Percentiles rank a stretch among this genome's conserved stretches.
phyloP scores from a whole-genome alignment of 1,140 invertebrate genomes.

The Caenorhabditis latens region DNA sequence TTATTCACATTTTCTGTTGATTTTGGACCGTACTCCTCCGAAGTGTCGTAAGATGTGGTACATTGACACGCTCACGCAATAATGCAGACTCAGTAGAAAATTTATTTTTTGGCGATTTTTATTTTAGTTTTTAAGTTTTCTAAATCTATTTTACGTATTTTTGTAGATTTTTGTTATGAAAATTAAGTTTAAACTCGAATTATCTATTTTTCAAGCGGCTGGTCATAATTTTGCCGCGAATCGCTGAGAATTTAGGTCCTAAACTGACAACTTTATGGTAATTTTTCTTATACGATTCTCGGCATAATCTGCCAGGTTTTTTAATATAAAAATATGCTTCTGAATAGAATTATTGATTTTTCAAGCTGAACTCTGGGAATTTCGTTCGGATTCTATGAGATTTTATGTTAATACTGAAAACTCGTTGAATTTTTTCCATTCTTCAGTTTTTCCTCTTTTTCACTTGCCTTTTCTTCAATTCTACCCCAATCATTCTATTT shows the following conservation, averaged over 20 bases:
- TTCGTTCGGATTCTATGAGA: too few species aligned
- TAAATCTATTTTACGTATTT: not conserved
- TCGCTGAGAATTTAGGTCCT: not conserved
- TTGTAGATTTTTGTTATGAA: not conserved
- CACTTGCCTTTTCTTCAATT: not conserved
- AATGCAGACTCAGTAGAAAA: constrained; percentile 2
- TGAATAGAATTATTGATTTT: not conserved
- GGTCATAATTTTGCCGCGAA: too few species aligned
- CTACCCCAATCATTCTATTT: not conserved
- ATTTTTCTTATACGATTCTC: not conserved
- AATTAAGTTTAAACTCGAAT: not conserved
- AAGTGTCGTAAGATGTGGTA: constrained; percentile 8
- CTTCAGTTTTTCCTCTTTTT: not conserved
- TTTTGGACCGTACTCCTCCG: not conserved
- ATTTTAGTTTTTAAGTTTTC: too few species aligned
- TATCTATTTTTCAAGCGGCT: too few species aligned
- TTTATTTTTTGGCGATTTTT: not conserved
- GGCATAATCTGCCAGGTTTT: not conserved
- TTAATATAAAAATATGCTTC: not conserved
- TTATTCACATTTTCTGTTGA: not conserved
- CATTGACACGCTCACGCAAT: not conserved
- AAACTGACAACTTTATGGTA: not conserved
- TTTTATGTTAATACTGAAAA: too few species aligned
- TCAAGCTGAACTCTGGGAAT: too few species aligned
- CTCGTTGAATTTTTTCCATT: too few species aligned